These are phyloP conservation scores for Poecile montanus DNA, from an alignment of 2,797 vertebrate genomes.

Conservation along the genomic window DNA sequence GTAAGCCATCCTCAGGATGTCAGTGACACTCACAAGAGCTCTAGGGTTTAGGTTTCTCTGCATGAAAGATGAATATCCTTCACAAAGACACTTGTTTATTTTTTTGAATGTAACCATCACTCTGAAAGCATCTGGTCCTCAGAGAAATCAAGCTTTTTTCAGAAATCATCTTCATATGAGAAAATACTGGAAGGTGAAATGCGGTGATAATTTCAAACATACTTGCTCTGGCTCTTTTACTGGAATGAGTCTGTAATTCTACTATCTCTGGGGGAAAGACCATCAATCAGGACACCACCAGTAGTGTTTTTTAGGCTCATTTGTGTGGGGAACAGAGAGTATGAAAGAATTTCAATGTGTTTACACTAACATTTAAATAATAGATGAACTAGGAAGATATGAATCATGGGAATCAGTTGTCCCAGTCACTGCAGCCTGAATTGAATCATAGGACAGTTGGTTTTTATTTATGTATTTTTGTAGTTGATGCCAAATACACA, in stretches of 20 bases:
- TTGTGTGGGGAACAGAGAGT: background rate
- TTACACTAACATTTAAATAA: constrained; percentile 44
- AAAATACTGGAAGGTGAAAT: constrained; percentile 36
- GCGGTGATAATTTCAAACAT: constrained; percentile 20
- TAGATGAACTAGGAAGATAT: constrained; percentile 25
- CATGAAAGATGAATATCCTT: background rate
- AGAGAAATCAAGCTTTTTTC: background rate
- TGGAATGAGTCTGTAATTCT: constrained; percentile 1
- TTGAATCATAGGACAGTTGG: constrained; percentile 4
- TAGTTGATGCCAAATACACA: constrained; percentile 15
- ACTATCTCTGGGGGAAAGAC: background rate
- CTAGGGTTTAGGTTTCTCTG: background rate
- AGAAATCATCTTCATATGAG: background rate
- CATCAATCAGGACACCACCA: background rate
- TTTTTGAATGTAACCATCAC: background rate
- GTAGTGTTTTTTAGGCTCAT: background rate
- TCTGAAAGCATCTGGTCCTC: background rate
- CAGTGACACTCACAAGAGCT: background rate
- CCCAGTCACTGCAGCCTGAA: constrained; percentile 19
- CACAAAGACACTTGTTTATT: background rate
- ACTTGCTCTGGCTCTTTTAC: background rate
- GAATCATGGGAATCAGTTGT: constrained; percentile 35
- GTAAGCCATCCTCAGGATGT: background rate
- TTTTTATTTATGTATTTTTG: constrained; percentile 35
- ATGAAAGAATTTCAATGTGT: constrained; percentile 38